Conservation (phyloP, 2,113 vertebrate genomes). For the Neopipo cinnamomea region DNA sequence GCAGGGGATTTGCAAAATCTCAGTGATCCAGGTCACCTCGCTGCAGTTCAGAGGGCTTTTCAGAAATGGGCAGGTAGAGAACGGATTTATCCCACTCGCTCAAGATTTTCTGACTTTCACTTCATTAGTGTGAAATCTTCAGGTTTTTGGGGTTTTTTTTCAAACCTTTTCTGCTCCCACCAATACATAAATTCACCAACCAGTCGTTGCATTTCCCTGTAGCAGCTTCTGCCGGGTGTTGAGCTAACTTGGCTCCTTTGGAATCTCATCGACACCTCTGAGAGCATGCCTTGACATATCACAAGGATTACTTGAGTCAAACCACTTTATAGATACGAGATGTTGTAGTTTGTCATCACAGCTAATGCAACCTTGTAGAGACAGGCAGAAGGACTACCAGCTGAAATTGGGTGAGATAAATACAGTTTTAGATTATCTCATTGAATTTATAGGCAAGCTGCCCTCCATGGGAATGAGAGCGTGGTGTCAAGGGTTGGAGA, state of each 20-base stretch:
- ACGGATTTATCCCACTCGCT: background rate
- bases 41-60: background rate
- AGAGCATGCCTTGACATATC: slow-evolving; percentile 13
- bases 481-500: background rate
- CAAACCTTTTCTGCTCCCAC: background rate
- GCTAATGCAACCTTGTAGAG: background rate
- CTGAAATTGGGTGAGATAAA: slow-evolving; percentile 26
- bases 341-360: slow-evolving; percentile 17
- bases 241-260: background rate
- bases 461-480: background rate
- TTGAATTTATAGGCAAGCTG: slow-evolving; percentile 47
- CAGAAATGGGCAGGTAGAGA: background rate
- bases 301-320: slow-evolving; percentile 38
- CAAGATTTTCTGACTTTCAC: background rate
- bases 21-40: background rate
- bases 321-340: slow-evolving; percentile 5
- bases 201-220: background rate
- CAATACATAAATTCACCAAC: background rate
- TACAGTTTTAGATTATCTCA: slow-evolving; percentile 26
- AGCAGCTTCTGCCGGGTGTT: background rate
- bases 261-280: slow-evolving; percentile 13
- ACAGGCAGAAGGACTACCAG: slow-evolving; percentile 19
- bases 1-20: background rate
- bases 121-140: background rate
- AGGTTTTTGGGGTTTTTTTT: background rate